Evolutionary conservation across 2,888 invertebrate species (phyloP), one percentile per base, ranked within the genome.

Genomic region (Platycnemis pennipes): DNA sequence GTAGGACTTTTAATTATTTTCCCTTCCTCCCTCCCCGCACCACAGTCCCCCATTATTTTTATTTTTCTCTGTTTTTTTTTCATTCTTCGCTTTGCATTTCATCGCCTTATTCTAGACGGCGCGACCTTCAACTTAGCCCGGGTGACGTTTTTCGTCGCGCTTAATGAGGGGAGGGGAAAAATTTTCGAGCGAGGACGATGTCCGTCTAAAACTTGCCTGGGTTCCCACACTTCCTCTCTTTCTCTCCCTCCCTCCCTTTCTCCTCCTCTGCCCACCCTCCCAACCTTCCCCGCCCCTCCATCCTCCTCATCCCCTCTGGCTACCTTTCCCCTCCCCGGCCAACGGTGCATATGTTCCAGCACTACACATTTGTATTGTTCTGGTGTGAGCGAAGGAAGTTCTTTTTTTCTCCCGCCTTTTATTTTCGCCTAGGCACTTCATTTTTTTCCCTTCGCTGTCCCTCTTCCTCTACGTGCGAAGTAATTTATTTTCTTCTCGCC

Each of bases 281-380:
- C 49, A 11, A 4, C 49, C 49, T 19, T 11, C 49, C 37, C 77
- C 37, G 13, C 16, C 77, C 77, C 13, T 77, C 4, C 4, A 5
- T 31, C 31, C 13, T 4, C 31, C 69, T n/a, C n/a, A 77, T 37
- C 77, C 69, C 31, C 22, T 13, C 69, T 31, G 19, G 2, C 37
- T 5, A 7, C 69, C n/a, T 31, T 31, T 16, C 77, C n/a, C 63
- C 63, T 26, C 63, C 5, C 8, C 86, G 37, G 26, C n/a, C 87
- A 26, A 56, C 26, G n/a, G 91, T 91, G 91, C 91, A 91, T 91
- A 91, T 91, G 91, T 44, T 44, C 63, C 91, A 63, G 8, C 22
- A 37, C 77, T 42, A 8, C 26, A 56, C 69, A 26, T 44, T 63
- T 37, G 69, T 44, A 91, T 91, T 91, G 91, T 91, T 77, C 77